Percentiles rank a stretch among this genome's conserved stretches.
These are phyloP conservation scores for Silurus aristotelis DNA, from an alignment of 2,797 vertebrate genomes.

Conservation along the genomic window DNA sequence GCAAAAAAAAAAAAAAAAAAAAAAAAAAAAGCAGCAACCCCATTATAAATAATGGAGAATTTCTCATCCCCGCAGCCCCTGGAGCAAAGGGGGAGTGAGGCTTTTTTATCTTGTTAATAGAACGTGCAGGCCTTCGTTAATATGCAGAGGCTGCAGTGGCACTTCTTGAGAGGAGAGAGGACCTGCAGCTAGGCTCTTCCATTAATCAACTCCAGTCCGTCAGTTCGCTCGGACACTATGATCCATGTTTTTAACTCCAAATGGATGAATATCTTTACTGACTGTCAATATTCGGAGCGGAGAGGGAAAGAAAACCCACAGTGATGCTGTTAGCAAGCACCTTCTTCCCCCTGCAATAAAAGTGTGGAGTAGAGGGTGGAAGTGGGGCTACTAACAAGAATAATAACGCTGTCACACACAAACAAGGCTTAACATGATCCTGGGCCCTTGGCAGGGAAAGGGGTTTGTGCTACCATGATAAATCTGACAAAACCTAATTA, in stretches of 20 bases:
- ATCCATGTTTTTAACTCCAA: conserved; percentile 99
- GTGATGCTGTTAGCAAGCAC: conserved; percentile 16
- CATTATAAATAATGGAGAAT: conserved; percentile 97
- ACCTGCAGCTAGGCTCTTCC: conserved; percentile 96
- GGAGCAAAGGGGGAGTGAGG: conserved; percentile 94
- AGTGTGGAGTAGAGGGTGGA: conserved; percentile 76
- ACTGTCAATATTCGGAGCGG: conserved; percentile 93
- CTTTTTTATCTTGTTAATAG: conserved; percentile 99
- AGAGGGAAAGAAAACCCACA: conserved; percentile 69
- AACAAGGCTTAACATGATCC: conserved; percentile 99
- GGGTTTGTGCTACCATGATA: conserved; percentile 98
- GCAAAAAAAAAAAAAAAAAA: conserved; percentile 84
- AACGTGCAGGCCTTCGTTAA: conserved; percentile 99
- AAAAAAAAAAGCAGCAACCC: conserved; percentile 77
- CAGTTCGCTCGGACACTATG: conserved; percentile 97
- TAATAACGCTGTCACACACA: conserved; percentile 99
- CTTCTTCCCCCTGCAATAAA: conserved; percentile 16
- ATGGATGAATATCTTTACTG: conserved; percentile 99
- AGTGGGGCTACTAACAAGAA: conserved; percentile 97
- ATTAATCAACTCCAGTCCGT: conserved; percentile 99
- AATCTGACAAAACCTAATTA: conserved; percentile 99
- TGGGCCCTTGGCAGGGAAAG: conserved; percentile 89
- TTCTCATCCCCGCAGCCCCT: conserved; percentile 95
- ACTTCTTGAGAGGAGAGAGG: conserved; percentile 80
- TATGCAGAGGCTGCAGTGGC: conserved; percentile 95